Conservation (phyloP, 2,113 vertebrate species). For the Kryptolebias marmoratus region DNA sequence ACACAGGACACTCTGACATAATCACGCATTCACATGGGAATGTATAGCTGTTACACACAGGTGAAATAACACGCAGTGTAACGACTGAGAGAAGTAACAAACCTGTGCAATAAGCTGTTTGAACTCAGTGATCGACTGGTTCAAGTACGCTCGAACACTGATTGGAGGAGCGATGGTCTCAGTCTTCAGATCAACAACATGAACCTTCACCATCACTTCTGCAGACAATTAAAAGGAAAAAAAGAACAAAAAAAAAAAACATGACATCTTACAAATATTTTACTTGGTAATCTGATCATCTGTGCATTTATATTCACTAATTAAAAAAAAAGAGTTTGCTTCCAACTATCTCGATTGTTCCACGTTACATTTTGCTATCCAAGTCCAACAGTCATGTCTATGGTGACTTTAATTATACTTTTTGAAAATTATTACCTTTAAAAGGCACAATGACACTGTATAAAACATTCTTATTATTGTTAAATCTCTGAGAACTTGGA, state of each 20-base stretch:
- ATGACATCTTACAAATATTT: neutral
- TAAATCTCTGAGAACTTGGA: neutral
- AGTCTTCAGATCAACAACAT: conserved; percentile 90
- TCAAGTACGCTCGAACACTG: conserved; percentile 95
- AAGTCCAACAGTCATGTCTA: too few relatives aligned
- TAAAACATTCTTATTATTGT: neutral
- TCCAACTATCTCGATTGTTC: neutral
- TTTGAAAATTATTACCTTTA: too few relatives aligned
- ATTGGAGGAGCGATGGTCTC: conserved; percentile 90
- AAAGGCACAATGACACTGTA: too few relatives aligned
- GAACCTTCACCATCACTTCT: conserved; percentile 99
- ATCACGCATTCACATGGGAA: neutral
- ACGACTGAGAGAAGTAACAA: conserved; percentile 7
- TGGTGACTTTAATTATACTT: too few relatives aligned
- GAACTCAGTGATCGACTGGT: conserved; percentile 94
- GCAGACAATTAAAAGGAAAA: conserved; percentile 56
- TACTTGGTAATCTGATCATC: neutral
- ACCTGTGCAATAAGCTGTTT: conserved; percentile 98
- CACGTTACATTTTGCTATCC: too few relatives aligned
- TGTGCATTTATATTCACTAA: neutral
- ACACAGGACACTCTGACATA: neutral
- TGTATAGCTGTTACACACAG: neutral
- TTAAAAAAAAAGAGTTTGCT: neutral
- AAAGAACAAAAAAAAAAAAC: conserved; percentile 14
- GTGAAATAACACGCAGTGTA: neutral